These are phyloP conservation scores for Lasioglossum albipes DNA, from an alignment of 1,140 invertebrate genomes.

Conservation along the genomic window DNA sequence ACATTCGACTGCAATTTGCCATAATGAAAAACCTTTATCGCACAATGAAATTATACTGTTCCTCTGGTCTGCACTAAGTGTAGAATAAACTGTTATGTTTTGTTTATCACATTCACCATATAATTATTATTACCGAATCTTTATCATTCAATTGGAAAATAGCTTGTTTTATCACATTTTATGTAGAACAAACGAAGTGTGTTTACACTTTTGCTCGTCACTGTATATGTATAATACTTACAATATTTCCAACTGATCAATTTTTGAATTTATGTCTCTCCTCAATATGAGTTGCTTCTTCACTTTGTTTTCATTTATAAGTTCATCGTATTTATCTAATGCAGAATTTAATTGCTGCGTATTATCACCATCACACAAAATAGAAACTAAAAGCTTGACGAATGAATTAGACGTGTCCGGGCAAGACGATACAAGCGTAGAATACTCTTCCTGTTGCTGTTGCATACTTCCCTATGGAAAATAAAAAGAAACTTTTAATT, in stretches of 20 bases:
- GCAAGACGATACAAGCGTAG: conserved; percentile 40
- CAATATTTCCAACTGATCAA: conserved; percentile 50
- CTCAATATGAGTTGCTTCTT: conserved; percentile 55
- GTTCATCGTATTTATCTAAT: conserved; percentile 62
- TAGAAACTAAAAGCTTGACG: conserved; percentile 68
- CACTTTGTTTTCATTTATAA: conserved; percentile 50
- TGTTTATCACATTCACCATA: too few species aligned
- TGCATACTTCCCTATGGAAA: conserved; percentile 68
- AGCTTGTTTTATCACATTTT: too few species aligned
- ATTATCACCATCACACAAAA: conserved; percentile 58
- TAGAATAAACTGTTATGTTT: too few species aligned
- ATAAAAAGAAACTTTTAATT: conserved; percentile 46
- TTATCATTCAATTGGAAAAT: too few species aligned
- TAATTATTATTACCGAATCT: too few species aligned
- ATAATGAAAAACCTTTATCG: too few species aligned
- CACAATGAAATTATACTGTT: too few species aligned
- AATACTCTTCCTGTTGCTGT: conserved; percentile 69
- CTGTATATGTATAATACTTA: conserved; percentile 42
- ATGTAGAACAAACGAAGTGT: too few species aligned
- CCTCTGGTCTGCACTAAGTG: too few species aligned
- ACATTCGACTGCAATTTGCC: too few species aligned
- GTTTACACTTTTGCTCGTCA: too few species aligned
- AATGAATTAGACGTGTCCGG: conserved; percentile 67
- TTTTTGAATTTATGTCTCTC: conserved; percentile 39
- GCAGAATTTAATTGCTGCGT: conserved; percentile 51